Evolutionary conservation across 2,113 vertebrate species (phyloP), one percentile per base, ranked within the genome.

Genomic region (Xiphorhynchus elegans): DNA sequence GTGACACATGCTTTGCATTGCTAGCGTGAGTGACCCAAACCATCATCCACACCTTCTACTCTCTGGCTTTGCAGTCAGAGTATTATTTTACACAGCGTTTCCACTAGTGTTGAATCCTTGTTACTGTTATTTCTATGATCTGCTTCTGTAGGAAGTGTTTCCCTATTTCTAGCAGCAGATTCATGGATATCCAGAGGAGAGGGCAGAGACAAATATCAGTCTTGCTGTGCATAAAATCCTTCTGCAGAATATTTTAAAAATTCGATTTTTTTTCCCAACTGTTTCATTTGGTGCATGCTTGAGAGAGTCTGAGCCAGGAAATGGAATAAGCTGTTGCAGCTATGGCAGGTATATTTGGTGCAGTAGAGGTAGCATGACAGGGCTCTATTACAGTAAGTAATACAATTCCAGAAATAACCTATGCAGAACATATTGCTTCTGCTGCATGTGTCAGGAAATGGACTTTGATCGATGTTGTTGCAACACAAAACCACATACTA

Each of bases 391-490:
- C 79, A 95, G 90, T 94, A 97, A 98, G 96, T 97, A 98, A 98
- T 95, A 96, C 94, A 98, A 96, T 97, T 97, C 96, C 95, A 97
- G 97, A 97, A 98, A 96, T 97, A 98, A 97, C 96, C 95, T 98
- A 47, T 96, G 97, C 64, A 96, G 98, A 98, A 98, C 97, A 96
- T 97, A 98, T 96, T 97, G 97, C 96, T 89, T 98, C 94, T 97
- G 96, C 94, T 95, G 95, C 96, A 96, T 93, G 89, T 95, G 96
- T 97, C 98, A 98, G 93, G 91, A 96, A 97, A 89, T 49, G 87
- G 96, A 95, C 97, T 97, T 98, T 97, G 98, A 98, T 98, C 33
- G 89, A 98, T 98, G 96, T 85, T 95, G 90, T 92, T 66, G 19
- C 90, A 96, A 96, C 73, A 95, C 89, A 97, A 97, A 98, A 97